Conservation (phyloP, 2,797 vertebrate genomes). For the Ctenosaura bakeri region DNA sequence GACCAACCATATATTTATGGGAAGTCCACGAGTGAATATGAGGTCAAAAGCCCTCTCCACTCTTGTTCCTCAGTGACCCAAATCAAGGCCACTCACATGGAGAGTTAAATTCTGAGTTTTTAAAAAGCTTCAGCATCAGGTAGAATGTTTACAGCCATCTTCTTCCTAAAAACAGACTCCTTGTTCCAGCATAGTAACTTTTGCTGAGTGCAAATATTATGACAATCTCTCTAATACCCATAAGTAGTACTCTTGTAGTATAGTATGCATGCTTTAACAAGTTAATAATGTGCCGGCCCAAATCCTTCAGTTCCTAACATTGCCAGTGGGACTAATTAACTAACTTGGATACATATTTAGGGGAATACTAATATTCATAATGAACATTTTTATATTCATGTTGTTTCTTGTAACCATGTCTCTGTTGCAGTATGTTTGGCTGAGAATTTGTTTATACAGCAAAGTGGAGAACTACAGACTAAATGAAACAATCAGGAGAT, state of each 20-base stretch:
- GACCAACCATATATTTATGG: too few species aligned
- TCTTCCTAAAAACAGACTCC: constrained; percentile 49
- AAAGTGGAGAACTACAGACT: neutral
- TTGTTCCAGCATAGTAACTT: constrained; percentile 60
- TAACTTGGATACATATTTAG: constrained; percentile 73
- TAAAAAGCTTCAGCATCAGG: constrained; percentile 24
- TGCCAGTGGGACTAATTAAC: constrained; percentile 77
- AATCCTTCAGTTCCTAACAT: constrained; percentile 77
- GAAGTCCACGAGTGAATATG: too few species aligned
- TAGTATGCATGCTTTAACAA: constrained; percentile 76
- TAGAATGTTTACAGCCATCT: constrained; percentile 34
- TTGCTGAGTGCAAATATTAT: constrained; percentile 58
- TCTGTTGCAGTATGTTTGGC: constrained; percentile 62
- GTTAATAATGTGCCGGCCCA: constrained; percentile 75
- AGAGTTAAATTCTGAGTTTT: constrained; percentile 43
- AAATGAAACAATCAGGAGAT: neutral
- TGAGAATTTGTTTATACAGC: constrained; percentile 38
- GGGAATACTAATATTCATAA: constrained; percentile 76
- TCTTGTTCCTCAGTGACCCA: neutral
- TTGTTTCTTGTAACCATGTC: constrained; percentile 71
- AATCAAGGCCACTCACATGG: neutral
- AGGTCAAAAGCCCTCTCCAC: neutral
- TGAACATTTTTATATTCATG: constrained; percentile 74
- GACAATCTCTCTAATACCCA: constrained; percentile 71
- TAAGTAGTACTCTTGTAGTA: constrained; percentile 70